Evolutionary conservation across 37 sponge, comb jelly and placozoan species (phyloP).

Genomic region (Halisarca cf. caerulea): DNA sequence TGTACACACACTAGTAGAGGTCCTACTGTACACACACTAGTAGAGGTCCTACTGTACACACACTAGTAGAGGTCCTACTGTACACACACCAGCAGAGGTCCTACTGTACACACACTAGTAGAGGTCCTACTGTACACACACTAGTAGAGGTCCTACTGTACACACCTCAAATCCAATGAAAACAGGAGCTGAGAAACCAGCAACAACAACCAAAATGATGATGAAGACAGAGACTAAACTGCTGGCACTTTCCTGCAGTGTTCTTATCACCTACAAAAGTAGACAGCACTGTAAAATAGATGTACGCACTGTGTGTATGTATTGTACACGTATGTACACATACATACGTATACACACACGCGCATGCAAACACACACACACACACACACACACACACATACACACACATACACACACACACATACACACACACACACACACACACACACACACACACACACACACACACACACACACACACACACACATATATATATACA

Average conservation of each 20-base stretch:
- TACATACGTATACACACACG: neutral
- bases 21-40: no score
- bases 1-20: neutral
- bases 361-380: no score
- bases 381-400: conserved; percentile 7
- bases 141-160: neutral
- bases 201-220: neutral
- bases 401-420: conserved; percentile 13
- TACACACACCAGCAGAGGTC: neutral
- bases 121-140: neutral
- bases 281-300: neutral
- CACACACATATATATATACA: neutral
- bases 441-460: conserved; percentile 9
- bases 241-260: neutral
- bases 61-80: neutral
- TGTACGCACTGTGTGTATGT: neutral
- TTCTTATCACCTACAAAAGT: neutral
- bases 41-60: neutral
- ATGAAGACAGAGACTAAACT: conserved; percentile 13
- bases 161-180: conserved; percentile 14
- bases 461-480: conserved; percentile 2
- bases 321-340: neutral
- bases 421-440: conserved; percentile 20
- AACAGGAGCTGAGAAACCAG: neutral
- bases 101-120: neutral